These are phyloP conservation scores for Paramormyrops kingsleyae DNA, from an alignment of 2,113 vertebrate genomes.

Conservation along the genomic window DNA sequence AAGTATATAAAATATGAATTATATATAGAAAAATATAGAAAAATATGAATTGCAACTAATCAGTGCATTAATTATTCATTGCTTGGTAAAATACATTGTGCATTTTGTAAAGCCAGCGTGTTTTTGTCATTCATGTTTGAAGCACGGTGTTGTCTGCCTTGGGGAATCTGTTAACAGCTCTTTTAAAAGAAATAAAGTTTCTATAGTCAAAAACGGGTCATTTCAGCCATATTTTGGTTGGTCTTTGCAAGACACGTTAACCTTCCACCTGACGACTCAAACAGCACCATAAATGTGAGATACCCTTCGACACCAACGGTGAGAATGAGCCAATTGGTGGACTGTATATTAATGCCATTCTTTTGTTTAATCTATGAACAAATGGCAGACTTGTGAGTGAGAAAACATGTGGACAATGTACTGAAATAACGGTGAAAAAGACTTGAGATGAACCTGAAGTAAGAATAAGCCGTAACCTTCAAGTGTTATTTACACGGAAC, in stretches of 20 bases:
- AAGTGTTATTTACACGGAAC: slow-evolving; percentile 2
- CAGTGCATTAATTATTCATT: neutral
- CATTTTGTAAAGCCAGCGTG: neutral
- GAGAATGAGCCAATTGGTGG: neutral
- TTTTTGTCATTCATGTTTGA: neutral
- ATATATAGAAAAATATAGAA: neutral
- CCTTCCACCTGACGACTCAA: neutral
- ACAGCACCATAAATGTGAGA: neutral
- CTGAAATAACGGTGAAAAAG: neutral
- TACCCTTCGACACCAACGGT: neutral
- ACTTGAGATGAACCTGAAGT: neutral
- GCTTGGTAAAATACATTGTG: neutral
- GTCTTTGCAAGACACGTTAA: neutral
- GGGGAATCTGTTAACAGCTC: neutral
- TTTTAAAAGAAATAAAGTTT: neutral
- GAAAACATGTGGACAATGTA: neutral
- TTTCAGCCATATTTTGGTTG: neutral
- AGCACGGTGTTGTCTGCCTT: neutral
- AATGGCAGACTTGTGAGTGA: neutral
- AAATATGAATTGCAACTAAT: slow-evolving; percentile 2
- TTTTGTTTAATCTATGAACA: slow-evolving; percentile 7
- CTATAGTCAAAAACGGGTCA: neutral
- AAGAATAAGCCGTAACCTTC: slow-evolving; percentile 12
- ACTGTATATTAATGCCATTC: neutral
- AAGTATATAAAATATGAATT: neutral